phyloP scores from a whole-genome alignment of 2,797 vertebrate genomes.

The Chromobotia macracanthus region DNA sequence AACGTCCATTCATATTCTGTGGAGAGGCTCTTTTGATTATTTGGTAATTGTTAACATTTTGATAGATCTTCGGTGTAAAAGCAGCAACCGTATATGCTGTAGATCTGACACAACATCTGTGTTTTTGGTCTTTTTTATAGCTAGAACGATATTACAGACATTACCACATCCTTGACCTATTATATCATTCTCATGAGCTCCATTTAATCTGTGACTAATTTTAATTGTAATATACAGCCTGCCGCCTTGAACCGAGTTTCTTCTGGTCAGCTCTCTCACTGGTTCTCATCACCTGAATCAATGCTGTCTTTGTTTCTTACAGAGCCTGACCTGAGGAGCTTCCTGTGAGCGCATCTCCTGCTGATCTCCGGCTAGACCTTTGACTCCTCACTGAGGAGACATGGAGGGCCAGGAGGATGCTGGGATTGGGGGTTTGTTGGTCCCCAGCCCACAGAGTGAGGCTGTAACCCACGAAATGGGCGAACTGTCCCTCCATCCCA shows the following conservation, averaged over 20 bases:
- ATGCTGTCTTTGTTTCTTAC: constrained; percentile 11
- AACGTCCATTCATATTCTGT: constrained; percentile 68
- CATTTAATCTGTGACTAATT: background rate
- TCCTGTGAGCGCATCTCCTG: constrained; percentile 25
- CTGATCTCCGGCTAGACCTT: constrained; percentile 50
- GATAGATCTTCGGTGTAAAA: constrained; percentile 15
- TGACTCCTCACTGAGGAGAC: constrained; percentile 64
- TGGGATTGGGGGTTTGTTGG: constrained; percentile 78
- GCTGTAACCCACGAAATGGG: constrained; percentile 92
- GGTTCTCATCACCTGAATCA: background rate
- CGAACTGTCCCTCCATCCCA: constrained; percentile 90
- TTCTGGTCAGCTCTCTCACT: background rate
- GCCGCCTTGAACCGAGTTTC: background rate
- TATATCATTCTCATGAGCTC: constrained; percentile 11
- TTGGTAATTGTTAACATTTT: constrained; percentile 37
- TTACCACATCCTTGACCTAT: constrained; percentile 38
- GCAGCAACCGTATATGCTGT: constrained; percentile 13
- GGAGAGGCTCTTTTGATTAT: constrained; percentile 59
- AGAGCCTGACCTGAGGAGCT: constrained; percentile 43
- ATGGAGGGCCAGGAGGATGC: constrained; percentile 87
- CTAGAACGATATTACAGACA: constrained; percentile 45
- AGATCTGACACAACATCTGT: constrained; percentile 20
- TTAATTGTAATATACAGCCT: background rate
- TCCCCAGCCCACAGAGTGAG: constrained; percentile 94
- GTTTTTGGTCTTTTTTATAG: constrained; percentile 13